Base-by-base conservation (phyloP, 1,140 invertebrate species). In the Wiebesia pumilae region DNA sequence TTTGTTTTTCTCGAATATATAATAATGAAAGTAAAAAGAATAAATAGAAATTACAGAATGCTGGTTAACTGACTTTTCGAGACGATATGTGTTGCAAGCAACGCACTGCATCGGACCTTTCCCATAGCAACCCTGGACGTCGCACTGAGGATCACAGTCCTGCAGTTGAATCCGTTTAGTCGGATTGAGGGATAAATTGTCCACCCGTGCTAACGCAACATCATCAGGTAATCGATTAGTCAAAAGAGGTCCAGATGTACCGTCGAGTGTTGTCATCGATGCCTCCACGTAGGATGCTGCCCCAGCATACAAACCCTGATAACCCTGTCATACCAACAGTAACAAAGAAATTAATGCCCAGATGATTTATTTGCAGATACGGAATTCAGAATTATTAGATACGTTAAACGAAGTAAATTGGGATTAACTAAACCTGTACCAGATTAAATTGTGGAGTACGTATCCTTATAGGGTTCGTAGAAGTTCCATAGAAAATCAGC, bases 401-500 rank as follows among this genome's bases (percentile, higher is more conserved):
- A 58, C 10, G 7, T 58, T 12, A 58, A 19, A 58, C 7, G 7
- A 19, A 58, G 3, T 16, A 58, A 12, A 58, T 58, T 58, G 7
- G 19, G 9, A 2, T 16, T 54, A 54, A 54, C 19, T 54, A 7
- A 54, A 54, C 19, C 92, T 91, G 94, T 94, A 94, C 95, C 94
- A 93, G 94, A 93, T 90, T 93, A 92, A 88, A 94, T 91, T 90
- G 92, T 85, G 89, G 92, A 82, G 87, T 92, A 88, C 90, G 92
- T 90, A 97, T 94, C 87, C 96, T 95, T 87, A 97, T 96, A 0
- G 97, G 97, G 91, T 98, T 97, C 3, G 95, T 95, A 43, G 96
- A 95, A 0, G 98, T 98, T 27, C 98, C 98, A 90, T 98, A 98
- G 91, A 98, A 97, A 90, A 98, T 97, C 69, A 99, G 93, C 93